Base-by-base conservation (phyloP, 2,888 invertebrate species). In the Leptopilina myrica region DNA sequence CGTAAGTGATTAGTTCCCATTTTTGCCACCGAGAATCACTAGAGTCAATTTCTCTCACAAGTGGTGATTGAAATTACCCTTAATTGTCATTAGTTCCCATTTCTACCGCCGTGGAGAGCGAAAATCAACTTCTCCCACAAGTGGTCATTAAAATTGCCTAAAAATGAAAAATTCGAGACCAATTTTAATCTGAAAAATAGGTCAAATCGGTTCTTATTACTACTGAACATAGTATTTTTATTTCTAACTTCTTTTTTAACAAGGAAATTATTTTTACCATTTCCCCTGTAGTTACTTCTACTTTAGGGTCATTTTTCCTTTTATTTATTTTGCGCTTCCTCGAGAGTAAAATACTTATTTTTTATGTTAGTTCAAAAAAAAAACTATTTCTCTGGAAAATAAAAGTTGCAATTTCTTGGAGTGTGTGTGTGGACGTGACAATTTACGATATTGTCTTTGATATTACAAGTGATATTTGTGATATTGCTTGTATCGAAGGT, bases 391-490 rank as follows among this genome's bases (percentile, higher is more conserved):
- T 56, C 69, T 73, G 0, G 26, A 73, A 26, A 9, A 73, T 9
- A n/a, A 56, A 73, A 8, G 14, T 40, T 56, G 5, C 1, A 2
- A 14, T 56, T 53, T 33, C 9, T 53, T 8, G 5, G 20, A 9
- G 49, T 49, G 2, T 33, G 33, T 33, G 33, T 33, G 33, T 33
- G 53, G 56, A 73, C 14, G 69, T 73, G 26, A 73, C 56, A 56
- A 9, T 73, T 56, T 73, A 56, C 53, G 33, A 14, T 49, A 26
- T 73, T 73, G 53, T 56, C 33, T 53, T 14, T 73, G 33, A 26
- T 53, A 40, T 49, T 56, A n/a, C 33, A 49, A 56, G n/a, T 56
- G 56, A 14, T 73, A 73, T 73, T 73, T 33, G 53, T 73, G 56
- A 53, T 53, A 73, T 73, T 73, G 33, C 73, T 49, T 69, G 14